Base-by-base conservation (phyloP, 2,797 vertebrate genomes). In the Neostethus bicornis region DNA sequence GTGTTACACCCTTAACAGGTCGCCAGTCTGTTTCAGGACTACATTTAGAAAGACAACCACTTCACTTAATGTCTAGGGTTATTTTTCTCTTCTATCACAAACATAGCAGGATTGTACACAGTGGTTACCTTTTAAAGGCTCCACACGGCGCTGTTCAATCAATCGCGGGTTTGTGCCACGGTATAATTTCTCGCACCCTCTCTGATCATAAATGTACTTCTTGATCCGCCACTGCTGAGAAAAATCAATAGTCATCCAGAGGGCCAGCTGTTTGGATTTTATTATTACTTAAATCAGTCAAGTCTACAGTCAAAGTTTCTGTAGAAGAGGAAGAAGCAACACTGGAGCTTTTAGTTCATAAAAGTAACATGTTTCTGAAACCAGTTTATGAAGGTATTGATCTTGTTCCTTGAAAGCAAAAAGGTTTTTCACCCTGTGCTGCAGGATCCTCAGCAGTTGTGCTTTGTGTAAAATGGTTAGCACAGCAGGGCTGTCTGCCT, bases 271-370 rank as follows among this genome's bases (percentile, higher is more conserved):
- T 85, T 86, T 58, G 64, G 58, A 70, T 84, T 88, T 86, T 87
- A 87, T 88, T 86, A 85, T 85, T 81, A 80, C 80, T 82, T 77
- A 83, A 86, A 88, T 88, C 86, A 80, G 77, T 78, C 76, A 62
- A 61, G 64, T 78, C 76, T 71, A 52, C 60, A 49, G 77, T 51
- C 61, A 69, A 70, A 80, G 69, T 77, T 78, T 49, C 51, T 50
- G 3, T 45, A 60, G 73, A 55, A 52, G 63, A 71, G 58, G 79
- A 54, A 46, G 59, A 60, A 71, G 79, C 72, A 71, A 73, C 83
- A 49, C 66, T 49, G n/a, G 51, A 70, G 81, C 74, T 80, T 81
- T 87, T 80, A 85, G 67, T 87, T 86, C 76, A 85, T 85, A 84
- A 85, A 87, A 69, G 65, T 66, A 83, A 69, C 71, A 65, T 77